Evolutionary conservation across 2,888 invertebrate species (phyloP), one percentile per base, ranked within the genome.

Genomic region (Erebia palarica): DNA sequence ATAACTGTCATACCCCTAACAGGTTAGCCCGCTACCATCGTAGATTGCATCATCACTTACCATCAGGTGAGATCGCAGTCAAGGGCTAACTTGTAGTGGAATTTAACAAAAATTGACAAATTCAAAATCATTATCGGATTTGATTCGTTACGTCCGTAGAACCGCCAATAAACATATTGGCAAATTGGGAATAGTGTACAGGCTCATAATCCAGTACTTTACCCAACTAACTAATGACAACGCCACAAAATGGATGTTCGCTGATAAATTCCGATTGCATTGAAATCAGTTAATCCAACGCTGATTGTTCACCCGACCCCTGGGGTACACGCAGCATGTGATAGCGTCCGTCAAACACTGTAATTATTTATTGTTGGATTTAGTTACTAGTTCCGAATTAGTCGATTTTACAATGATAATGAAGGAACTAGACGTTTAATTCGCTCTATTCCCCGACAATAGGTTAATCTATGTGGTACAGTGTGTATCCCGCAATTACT

Each of bases 181-280:
- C 63, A 21, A 18, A 49, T 49, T 21, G 63, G 63, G 49, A 63
- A 63, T 49, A 49, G 63, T 13, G 13, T 13, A 49, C 8, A 63
- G 21, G 21, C 58, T 47, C 27, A 65, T 71, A 59, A 67, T 67
- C 65, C 53, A 65, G 59, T 53, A 27, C 42, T 53, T 18, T 68
- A 51, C 55, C 64, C 75, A 70, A 61, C 66, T 61, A 69, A 63
- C 65, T 69, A 75, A 73, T 72, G 75, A 75, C 70, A 70, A 64
- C 58, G 66, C 64, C 59, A 67, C 64, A 71, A 71, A 70, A 74
- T 70, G 63, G 69, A 67, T 71, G 58, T 63, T 55, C 63, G 68
- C 69, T 73, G 71, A 73, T 70, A 75, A 75, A 68, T 71, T 75
- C 57, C 65, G 67, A 73, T 74, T 69, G 68, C 72, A 67, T 58